Evolutionary conservation across 2,113 vertebrate species (phyloP), one percentile per base, ranked within the genome.

Genomic region (Hemiprocne comata): DNA sequence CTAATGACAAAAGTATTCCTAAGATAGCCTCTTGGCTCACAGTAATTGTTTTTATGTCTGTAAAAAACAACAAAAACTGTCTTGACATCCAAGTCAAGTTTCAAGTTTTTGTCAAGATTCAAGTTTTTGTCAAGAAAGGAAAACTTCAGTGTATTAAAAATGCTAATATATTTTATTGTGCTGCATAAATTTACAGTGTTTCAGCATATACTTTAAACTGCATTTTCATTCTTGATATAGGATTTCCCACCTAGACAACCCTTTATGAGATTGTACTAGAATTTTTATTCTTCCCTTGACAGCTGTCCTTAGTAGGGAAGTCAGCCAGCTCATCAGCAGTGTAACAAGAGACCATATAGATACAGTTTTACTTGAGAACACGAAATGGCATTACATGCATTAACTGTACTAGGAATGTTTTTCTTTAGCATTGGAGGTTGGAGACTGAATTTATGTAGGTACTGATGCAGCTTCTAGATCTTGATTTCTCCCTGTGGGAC

Each of bases 401-500:
- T 95, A 75, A 53, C 55, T 92, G 71, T n/a, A 11, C 38, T 28
- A 20, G 44, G 36, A 58, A 88, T 88, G 44, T 66, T 95, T 97
- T 87, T 65, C 58, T 94, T 95, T n/a, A 54, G 28, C 58, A 6
- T 6, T 53, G 69, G 70, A 53, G 50, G 31, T 50, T 84, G 31
- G 18, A 75, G 26, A 7, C 50, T 78, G 76, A 87, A 55, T 97
- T 89, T 64, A 31, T 67, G 61, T 24, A 51, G 66, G 80, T 33
- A 34, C 72, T 61, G 83, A 83, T 69, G 91, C 31, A 58, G n/a
- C 40, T 93, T 58, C 55, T 28, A 18, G 83, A 64, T 93, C 46
- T 48, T 94, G 89, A 94, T 95, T 96, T 90, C 73, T 67, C 61
- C 66, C 90, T 75, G 19, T 21, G 62, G 64, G 72, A 55, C 79